A percentile compares a stretch with the other conserved stretches of the same genome.
Evolutionary conservation across 2,888 invertebrate genomes (phyloP).

Genomic region (Dyspetes luteomarginatus): DNA sequence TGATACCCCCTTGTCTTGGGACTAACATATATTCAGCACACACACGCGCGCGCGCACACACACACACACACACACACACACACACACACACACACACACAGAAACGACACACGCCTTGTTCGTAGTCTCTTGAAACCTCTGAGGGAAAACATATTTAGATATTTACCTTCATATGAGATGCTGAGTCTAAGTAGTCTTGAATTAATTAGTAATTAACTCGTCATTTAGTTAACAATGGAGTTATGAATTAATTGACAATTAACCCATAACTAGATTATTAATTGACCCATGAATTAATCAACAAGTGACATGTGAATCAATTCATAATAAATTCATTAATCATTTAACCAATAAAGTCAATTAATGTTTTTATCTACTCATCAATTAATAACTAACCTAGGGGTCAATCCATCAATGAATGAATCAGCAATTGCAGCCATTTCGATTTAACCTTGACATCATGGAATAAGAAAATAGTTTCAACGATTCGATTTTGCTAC

Average conservation of each 20-base stretch:
- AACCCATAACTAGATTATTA: neutral
- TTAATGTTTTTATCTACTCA: too few species aligned
- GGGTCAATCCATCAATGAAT: too few species aligned
- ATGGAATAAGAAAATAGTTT: too few species aligned
- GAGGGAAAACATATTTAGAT: neutral
- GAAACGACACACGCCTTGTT: neutral
- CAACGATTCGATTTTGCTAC: too few species aligned
- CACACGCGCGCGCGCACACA: neutral
- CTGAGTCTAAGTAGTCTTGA: neutral
- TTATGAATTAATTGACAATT: neutral
- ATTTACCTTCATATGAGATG: neutral
- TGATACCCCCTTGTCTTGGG: conserved; percentile 44
- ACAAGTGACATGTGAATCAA: too few species aligned
- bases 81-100: neutral
- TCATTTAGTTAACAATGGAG: too few species aligned
- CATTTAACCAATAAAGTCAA: too few species aligned
- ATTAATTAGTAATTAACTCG: neutral
- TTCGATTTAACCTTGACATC: too few species aligned
- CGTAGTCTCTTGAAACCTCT: neutral
- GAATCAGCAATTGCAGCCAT: too few species aligned
- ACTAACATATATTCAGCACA: conserved; percentile 8
- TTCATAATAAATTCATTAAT: too few species aligned
- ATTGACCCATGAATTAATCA: too few species aligned
- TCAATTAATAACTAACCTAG: too few species aligned
- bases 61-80: neutral